Percentiles rank a stretch among this genome's conserved stretches.
Conservation (phyloP, 2,797 vertebrate genomes). For the Notolepis coatsorum region DNA sequence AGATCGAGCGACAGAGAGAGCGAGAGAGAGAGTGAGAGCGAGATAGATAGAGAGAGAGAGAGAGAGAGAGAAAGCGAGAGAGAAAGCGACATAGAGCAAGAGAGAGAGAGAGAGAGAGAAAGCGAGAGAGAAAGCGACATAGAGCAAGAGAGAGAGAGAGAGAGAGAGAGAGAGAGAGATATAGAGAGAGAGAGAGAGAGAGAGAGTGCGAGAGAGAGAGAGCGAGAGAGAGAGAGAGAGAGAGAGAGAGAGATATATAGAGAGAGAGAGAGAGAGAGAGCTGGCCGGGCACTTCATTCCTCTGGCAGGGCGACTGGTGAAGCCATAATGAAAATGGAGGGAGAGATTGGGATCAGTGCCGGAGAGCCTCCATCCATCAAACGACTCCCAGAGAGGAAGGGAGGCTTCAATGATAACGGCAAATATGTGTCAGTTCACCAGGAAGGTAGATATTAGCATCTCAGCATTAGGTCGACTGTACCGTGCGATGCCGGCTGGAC, state of each 20-base stretch:
- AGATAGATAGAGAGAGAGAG: constrained; percentile 1
- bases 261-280: constrained; percentile 58
- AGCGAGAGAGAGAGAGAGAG: background rate
- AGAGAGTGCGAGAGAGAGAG: constrained; percentile 47
- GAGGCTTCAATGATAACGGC: constrained; percentile 53
- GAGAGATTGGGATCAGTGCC: constrained; percentile 71
- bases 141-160: background rate
- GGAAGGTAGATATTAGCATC: constrained; percentile 37
- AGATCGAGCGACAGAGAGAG: background rate
- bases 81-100: no score
- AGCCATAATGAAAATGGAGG: constrained; percentile 78
- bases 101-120: constrained; percentile 34
- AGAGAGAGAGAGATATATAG: constrained; percentile 67
- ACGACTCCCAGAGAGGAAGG: constrained; percentile 58
- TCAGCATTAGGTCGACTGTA: constrained; percentile 24
- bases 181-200: constrained; percentile 27
- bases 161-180: constrained; percentile 26
- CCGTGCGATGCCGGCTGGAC: background rate
- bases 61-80: constrained; percentile 38
- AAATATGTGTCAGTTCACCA: constrained; percentile 59
- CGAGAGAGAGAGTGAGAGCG: constrained; percentile 21
- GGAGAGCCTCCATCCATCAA: constrained; percentile 79
- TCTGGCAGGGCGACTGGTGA: constrained; percentile 66
- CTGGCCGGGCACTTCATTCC: constrained; percentile 71
- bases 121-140: constrained; percentile 32